A percentile compares a stretch with the other conserved stretches of the same genome.
Evolutionary conservation across 2,113 vertebrate genomes (phyloP).

Genomic region (Nothocercus julius): DNA sequence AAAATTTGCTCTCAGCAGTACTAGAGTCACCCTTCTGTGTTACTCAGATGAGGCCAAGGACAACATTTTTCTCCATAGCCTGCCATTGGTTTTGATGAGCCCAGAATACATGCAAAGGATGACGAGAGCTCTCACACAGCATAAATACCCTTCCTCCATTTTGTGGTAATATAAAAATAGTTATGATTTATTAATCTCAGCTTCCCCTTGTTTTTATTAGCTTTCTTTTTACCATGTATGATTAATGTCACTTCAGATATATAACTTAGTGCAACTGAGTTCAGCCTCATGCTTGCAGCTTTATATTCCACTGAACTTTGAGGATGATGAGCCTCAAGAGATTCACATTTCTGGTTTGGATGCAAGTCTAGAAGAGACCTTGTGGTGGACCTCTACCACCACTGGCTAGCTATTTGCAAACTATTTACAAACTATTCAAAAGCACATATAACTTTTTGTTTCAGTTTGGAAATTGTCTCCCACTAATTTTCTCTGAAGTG

Average conservation of each 20-base stretch:
- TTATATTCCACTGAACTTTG: constrained; percentile 21
- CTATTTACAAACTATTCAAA: background rate
- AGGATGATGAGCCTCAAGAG: background rate
- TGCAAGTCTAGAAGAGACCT: background rate
- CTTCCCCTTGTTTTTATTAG: constrained; percentile 33
- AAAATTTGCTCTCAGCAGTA: background rate
- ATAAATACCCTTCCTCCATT: background rate
- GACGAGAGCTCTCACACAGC: background rate
- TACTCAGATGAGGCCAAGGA: background rate
- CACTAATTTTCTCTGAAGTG: background rate
- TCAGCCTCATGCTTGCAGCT: background rate
- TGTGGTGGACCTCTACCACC: background rate
- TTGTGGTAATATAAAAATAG: constrained; percentile 26
- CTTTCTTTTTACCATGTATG: constrained; percentile 31
- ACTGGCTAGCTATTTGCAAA: background rate
- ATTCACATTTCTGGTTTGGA: constrained; percentile 29
- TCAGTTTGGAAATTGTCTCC: background rate
- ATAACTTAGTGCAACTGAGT: background rate
- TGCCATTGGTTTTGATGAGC: background rate
- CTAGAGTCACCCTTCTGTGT: background rate
- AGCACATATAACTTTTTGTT: background rate
- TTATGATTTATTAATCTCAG: constrained; percentile 19
- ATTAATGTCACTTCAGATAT: constrained; percentile 53
- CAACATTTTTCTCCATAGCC: background rate
- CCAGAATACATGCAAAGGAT: background rate